Evolutionary conservation across 2,113 vertebrate species (phyloP), one percentile per base, ranked within the genome.

Genomic region (Potamarius usumacintae): DNA sequence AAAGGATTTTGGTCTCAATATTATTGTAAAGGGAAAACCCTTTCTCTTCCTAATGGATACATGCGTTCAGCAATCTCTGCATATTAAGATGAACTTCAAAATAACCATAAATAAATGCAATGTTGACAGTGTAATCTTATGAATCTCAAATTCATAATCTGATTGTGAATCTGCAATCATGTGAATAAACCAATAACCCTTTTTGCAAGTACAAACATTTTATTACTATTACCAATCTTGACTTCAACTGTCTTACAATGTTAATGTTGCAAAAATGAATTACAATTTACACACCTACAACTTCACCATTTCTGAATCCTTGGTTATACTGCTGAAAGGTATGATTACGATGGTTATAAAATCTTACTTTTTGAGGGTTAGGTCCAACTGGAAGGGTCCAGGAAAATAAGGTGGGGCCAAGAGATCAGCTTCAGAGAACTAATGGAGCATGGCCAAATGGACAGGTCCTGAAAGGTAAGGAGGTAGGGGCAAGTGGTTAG

Each of bases 1-100:
- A 72, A 74, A 48, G 71, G 80, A 71, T 88, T 93, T 95, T 95
- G 94, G 94, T 94, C 94, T 92, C 89, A 88, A 82, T 93, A 90
- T 65, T 87, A 87, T 89, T 90, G 92, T 81, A 82, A 79, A 84
- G 88, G 60, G 90, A 72, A 87, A 90, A 87, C 52, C 8, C 48
- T 69, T 85, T 14, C 50, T 84, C 7, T 58, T 48, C 9, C 34
- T 57, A 84, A 58, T 18, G 55, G 71, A n/a, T 50, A 58, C 4
- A 25, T 55, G 4, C 27, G n/a, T 74, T 85, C 52, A 17, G n/a
- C 42, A 55, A 30, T 72, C 53, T n/a, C 42, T 78, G 20, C 62
- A 84, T 74, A 7, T 79, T 57, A 20, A 58, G 6, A 34, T 62
- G 7, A 14, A 67, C 60, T 8, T 30, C n/a, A 48, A 48, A 18